Evolutionary conservation across 2,888 invertebrate species (phyloP).

Genomic region (Rosalia funebris): DNA sequence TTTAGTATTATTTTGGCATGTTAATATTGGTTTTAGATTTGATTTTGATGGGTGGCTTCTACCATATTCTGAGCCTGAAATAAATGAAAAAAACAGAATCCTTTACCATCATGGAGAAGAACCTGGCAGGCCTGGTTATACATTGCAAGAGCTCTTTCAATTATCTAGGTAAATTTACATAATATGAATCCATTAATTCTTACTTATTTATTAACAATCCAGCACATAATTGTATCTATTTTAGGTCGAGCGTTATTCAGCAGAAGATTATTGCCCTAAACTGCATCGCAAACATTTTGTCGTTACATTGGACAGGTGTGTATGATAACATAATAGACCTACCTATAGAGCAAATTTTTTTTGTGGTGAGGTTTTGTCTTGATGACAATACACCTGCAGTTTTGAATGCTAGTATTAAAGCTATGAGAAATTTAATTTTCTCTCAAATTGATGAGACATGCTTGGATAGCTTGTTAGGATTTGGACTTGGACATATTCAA

Average conservation of each 20-base stretch:
- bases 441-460: conserved; percentile 83
- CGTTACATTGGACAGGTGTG: conserved; percentile 77
- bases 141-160: conserved; percentile 87
- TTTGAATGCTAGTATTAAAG: conserved; percentile 79
- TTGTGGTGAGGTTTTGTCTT: conserved; percentile 84
- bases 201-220: not conserved
- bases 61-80: conserved; percentile 75
- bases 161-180: conserved; percentile 68
- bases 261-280: conserved; percentile 85
- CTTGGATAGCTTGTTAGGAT: conserved; percentile 75
- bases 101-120: conserved; percentile 95
- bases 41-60: conserved; percentile 83
- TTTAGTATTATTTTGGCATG: too few species aligned
- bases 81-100: conserved; percentile 70
- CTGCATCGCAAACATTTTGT: conserved; percentile 81
- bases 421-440: conserved; percentile 78
- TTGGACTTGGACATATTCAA: conserved; percentile 72
- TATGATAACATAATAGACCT: conserved; percentile 81
- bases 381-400: conserved; percentile 83
- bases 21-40: too few species aligned
- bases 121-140: conserved; percentile 89
- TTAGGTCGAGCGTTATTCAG: conserved; percentile 78
- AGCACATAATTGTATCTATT: not conserved
- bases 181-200: not conserved
- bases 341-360: conserved; percentile 80